Conservation (phyloP, 2,888 invertebrate genomes). For the Oscheius sp. region DNA sequence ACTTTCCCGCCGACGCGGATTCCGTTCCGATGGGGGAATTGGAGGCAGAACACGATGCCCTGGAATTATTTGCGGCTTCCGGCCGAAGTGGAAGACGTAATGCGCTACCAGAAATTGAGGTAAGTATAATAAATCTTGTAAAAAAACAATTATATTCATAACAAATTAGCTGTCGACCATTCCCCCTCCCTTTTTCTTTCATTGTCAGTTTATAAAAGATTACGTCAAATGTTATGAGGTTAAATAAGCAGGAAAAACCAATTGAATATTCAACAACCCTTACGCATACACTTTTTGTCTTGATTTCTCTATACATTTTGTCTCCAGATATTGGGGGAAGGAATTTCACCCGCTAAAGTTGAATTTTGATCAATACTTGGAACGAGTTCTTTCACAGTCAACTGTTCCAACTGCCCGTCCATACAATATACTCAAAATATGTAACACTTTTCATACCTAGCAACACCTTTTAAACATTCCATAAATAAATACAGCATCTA, state of each 20-base stretch:
- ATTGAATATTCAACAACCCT: background rate
- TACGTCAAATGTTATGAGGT: no score
- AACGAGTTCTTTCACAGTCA: conserved; percentile 26
- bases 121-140: conserved; percentile 23
- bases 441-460: background rate
- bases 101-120: conserved; percentile 57
- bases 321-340: no score
- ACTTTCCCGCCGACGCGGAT: conserved; percentile 16
- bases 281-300: background rate
- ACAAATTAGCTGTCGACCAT: no score
- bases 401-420: conserved; percentile 6
- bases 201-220: no score
- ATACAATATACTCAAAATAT: background rate
- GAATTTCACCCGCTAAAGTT: background rate
- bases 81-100: conserved; percentile 55
- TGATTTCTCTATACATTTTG: background rate
- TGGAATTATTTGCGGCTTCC: conserved; percentile 52
- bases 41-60: conserved; percentile 50
- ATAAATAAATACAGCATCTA: no score
- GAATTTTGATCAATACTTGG: conserved; percentile 2
- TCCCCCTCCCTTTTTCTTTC: no score
- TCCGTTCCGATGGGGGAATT: conserved; percentile 52
- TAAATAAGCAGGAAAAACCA: no score
- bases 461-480: no score
- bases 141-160: no score